These are phyloP conservation scores for Chionis minor DNA, from an alignment of 2,113 vertebrate genomes.

Conservation along the genomic window DNA sequence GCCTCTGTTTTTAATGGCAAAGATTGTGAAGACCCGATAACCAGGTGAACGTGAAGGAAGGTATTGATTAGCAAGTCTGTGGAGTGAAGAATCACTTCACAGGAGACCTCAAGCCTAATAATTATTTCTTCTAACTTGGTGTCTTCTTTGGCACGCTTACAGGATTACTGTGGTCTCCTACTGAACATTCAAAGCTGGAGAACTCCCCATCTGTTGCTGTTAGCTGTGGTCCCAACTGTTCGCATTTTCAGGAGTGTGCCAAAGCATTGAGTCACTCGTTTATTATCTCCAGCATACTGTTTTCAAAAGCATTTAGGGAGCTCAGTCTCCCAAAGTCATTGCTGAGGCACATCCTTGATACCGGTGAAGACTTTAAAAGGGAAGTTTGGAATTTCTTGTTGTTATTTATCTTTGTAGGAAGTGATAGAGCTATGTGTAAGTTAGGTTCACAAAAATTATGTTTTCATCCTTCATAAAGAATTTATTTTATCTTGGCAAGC, in stretches of 20 bases:
- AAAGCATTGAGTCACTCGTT: conserved; percentile 33
- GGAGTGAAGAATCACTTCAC: neutral
- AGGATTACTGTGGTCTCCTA: conserved; percentile 4
- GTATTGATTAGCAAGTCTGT: neutral
- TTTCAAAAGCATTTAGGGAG: neutral
- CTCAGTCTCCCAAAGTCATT: neutral
- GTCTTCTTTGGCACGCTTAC: conserved; percentile 7
- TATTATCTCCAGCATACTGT: neutral
- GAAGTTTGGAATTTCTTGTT: neutral
- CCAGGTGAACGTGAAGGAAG: neutral
- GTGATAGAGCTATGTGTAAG: neutral
- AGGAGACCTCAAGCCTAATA: neutral
- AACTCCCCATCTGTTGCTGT: conserved; percentile 48
- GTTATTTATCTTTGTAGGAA: neutral
- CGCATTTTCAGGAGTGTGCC: conserved; percentile 11
- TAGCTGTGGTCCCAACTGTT: conserved; percentile 51
- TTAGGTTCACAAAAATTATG: neutral
- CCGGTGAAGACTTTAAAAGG: neutral
- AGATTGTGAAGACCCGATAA: neutral
- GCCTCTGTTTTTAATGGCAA: neutral
- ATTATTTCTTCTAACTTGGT: neutral
- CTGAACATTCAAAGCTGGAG: conserved; percentile 34
- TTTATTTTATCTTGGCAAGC: neutral
- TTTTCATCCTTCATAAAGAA: neutral
- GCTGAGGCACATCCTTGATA: neutral